These are phyloP conservation scores for Theodoxus fluviatilis DNA, from an alignment of 2,888 invertebrate species.

Conservation along the genomic window DNA sequence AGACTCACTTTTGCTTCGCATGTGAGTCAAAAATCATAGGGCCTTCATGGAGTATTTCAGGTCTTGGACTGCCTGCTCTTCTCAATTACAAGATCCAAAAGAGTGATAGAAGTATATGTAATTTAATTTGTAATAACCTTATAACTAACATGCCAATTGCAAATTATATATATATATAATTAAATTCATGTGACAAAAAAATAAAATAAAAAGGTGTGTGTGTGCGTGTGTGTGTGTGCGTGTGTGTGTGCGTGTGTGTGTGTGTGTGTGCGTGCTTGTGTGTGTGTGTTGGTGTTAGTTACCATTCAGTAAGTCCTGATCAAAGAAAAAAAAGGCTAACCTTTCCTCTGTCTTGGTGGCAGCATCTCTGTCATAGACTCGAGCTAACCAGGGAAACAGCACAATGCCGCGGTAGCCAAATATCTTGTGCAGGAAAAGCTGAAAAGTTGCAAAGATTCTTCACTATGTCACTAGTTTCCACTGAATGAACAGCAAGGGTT, in stretches of 20 bases:
- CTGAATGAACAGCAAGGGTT: slow-evolving; percentile 3
- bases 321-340: too few relatives aligned
- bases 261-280: background rate
- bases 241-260: background rate
- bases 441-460: slow-evolving; percentile 35
- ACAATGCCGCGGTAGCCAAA: slow-evolving; percentile 98
- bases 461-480: background rate
- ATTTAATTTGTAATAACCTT: background rate
- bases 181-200: too few relatives aligned
- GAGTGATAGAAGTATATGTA: background rate
- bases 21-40: too few relatives aligned
- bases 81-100: background rate
- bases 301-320: too few relatives aligned
- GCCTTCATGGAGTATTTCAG: too few relatives aligned
- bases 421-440: slow-evolving; percentile 90
- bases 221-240: background rate
- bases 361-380: slow-evolving; percentile 91
- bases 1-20: too few relatives aligned
- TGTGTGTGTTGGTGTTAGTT: too few relatives aligned
- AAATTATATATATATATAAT: slow-evolving; percentile 4
- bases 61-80: too few relatives aligned
- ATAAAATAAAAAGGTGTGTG: background rate
- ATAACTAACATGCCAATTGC: background rate
- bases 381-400: slow-evolving; percentile 94
- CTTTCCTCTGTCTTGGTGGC: slow-evolving; percentile 73